Conservation (phyloP, 2,797 vertebrate genomes). For the Leptodactylus fallax region DNA sequence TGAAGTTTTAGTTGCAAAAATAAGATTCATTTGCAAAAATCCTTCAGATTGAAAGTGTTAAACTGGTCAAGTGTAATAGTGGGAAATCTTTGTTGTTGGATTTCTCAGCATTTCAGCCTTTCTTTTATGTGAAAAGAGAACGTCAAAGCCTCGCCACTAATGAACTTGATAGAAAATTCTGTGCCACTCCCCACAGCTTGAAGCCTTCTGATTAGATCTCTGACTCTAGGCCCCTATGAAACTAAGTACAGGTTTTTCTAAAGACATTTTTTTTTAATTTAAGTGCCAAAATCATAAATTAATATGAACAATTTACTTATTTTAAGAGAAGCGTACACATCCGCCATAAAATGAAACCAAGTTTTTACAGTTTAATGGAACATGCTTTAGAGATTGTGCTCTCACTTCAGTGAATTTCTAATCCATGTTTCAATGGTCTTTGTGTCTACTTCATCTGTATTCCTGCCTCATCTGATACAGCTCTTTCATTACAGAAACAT, state of each 20-base stretch:
- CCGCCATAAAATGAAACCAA: background rate
- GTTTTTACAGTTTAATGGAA: background rate
- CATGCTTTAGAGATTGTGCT: slow-evolving; percentile 13
- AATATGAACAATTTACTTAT: background rate
- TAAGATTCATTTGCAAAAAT: background rate
- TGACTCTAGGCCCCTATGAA: background rate
- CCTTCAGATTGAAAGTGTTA: background rate
- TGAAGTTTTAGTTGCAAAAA: too few species aligned
- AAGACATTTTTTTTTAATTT: background rate
- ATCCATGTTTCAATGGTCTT: slow-evolving; percentile 57
- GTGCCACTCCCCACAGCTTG: slow-evolving; percentile 54
- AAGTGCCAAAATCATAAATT: background rate
- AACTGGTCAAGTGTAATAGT: slow-evolving; percentile 41
- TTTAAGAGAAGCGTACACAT: background rate
- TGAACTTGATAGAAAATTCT: slow-evolving; percentile 57
- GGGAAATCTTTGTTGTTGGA: slow-evolving; percentile 49
- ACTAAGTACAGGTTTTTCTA: background rate
- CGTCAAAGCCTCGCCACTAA: slow-evolving; percentile 60
- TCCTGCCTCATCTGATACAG: slow-evolving; percentile 11
- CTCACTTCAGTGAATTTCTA: slow-evolving; percentile 31
- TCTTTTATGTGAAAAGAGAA: slow-evolving; percentile 48
- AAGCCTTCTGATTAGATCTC: slow-evolving; percentile 39
- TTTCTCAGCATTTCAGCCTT: slow-evolving; percentile 60
- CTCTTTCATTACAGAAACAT: slow-evolving; percentile 7
- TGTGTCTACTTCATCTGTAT: slow-evolving; percentile 50